These are phyloP conservation scores for Istiophorus platypterus DNA, from an alignment of 2,113 vertebrate genomes.

Conservation along the genomic window DNA sequence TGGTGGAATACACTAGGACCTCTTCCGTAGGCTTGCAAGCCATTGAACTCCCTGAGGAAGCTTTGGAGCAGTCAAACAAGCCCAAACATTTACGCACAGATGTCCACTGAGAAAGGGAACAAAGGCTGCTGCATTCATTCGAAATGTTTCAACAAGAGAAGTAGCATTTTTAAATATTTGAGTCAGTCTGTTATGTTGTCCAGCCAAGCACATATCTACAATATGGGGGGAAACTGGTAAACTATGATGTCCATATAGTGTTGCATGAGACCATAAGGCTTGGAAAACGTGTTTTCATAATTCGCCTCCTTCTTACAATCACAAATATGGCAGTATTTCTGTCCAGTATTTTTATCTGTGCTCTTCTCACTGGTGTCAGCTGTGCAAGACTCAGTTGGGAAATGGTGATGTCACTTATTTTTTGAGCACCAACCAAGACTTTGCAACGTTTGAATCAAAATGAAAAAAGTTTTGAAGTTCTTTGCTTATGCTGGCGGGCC, in stretches of 20 bases:
- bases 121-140: conserved; percentile 6
- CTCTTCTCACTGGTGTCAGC: background rate
- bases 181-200: background rate
- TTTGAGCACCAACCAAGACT: background rate
- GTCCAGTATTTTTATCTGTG: background rate
- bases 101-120: conserved; percentile 11
- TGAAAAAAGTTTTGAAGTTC: too few species aligned
- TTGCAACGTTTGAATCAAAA: too few species aligned
- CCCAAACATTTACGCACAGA: conserved; percentile 36
- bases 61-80: conserved; percentile 45
- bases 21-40: conserved; percentile 17
- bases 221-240: background rate
- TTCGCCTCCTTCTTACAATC: background rate
- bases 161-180: background rate
- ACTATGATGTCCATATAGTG: background rate
- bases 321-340: background rate
- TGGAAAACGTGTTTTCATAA: background rate
- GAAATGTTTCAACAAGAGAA: background rate
- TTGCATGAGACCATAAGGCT: background rate
- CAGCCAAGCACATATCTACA: background rate
- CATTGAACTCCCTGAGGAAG: conserved; percentile 39
- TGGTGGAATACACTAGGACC: conserved; percentile 36
- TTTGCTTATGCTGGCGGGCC: too few species aligned
- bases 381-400: too few species aligned
- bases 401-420: too few species aligned